These are phyloP conservation scores for Hystrix cristata DNA, from an alignment of 2,113 vertebrate species.

Conservation along the genomic window DNA sequence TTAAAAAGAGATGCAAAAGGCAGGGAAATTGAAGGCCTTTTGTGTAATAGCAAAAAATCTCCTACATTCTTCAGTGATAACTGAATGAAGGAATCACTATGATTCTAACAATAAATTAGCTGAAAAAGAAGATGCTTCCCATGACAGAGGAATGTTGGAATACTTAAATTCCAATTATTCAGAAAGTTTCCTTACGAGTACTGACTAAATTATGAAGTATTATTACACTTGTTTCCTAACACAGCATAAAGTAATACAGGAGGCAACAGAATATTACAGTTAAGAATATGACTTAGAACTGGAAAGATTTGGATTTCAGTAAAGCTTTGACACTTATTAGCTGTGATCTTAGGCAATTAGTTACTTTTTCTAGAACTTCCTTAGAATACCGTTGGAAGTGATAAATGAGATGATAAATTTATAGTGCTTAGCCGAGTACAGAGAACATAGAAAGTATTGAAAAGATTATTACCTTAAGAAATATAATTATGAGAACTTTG, in stretches of 20 bases:
- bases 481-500: neutral
- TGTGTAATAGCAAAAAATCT: neutral
- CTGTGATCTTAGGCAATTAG: neutral
- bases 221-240: constrained; percentile 1
- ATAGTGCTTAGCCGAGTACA: neutral
- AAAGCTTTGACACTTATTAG: neutral
- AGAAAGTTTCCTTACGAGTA: neutral
- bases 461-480: constrained; percentile 32
- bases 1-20: neutral
- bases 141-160: constrained; percentile 11
- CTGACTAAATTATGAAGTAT: constrained; percentile 3
- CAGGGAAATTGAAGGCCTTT: neutral
- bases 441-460: neutral
- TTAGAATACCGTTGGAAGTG: constrained; percentile 14
- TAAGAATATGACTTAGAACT: constrained; percentile 38
- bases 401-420: constrained; percentile 45
- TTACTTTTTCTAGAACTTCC: constrained; percentile 1
- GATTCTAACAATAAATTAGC: neutral
- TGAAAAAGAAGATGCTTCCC: constrained; percentile 29
- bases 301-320: constrained; percentile 45
- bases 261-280: neutral
- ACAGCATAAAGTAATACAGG: neutral
- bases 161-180: constrained; percentile 38
- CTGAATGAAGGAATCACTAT: neutral
- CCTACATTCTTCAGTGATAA: neutral